Evolutionary conservation across 2,113 vertebrate species (phyloP), one percentile per base, ranked within the genome.

Genomic region (Micromys minutus): DNA sequence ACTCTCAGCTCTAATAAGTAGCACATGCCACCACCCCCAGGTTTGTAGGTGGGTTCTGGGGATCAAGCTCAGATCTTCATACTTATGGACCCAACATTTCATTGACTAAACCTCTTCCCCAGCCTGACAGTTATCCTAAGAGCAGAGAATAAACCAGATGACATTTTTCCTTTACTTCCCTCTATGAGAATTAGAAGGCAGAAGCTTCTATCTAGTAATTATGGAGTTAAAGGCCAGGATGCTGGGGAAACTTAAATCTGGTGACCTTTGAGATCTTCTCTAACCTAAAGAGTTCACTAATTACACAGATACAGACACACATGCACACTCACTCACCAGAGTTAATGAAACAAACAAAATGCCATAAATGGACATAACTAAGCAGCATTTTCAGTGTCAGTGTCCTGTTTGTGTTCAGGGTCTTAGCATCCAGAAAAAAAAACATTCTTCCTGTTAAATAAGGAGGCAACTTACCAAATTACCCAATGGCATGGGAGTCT

Each of bases 351-450:
- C 24, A 61, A 61, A 52, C 2, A 34, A 45, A 55, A 36, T 1
- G 29, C 0, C 42, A 79, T 13, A 90, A 59, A 34, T 26, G 19
- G 19, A 93, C 1, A 94, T 21, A 29, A 47, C 57, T 81, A 88
- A 79, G 89, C 31, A 92, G 42, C 50, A 89, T 80, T 92, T 86
- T 90, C 61, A 75, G 52, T 90, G 21, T 17, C 22, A 71, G 47
- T 47, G 36, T 52, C 80, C 52, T 52, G 50, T 96, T 80, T 39
- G 21, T 74, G 26, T n/a, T 50, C 92, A 17, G 24, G 95, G 34
- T 8, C 63, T 92, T 81, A 95, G 81, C 80, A 26, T 79, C 72
- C 80, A 89, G 31, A 91, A 94, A 93, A 86, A 91, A 94, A 93
- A 86, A 29, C 26, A 61, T 89, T 59, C 7, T 89, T 29, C 34